Percentiles rank a stretch among this genome's conserved stretches.
These are phyloP conservation scores for Ictalurus punctatus DNA, from an alignment of 2,113 vertebrate genomes.

Conservation along the genomic window DNA sequence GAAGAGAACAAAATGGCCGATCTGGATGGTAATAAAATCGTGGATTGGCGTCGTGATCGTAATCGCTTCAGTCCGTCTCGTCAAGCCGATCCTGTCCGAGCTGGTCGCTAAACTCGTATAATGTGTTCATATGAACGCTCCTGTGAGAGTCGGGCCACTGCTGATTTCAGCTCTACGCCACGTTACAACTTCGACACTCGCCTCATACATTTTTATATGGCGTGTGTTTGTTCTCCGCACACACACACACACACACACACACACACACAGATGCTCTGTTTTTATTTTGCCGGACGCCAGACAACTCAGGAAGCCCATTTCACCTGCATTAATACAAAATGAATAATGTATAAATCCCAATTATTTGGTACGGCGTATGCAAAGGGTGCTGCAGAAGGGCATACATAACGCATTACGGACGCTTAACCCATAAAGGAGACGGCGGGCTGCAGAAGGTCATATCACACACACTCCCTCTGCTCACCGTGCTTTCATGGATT, in stretches of 20 bases:
- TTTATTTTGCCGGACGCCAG: constrained; percentile 77
- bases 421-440: constrained; percentile 86
- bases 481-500: constrained; percentile 34
- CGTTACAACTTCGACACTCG: constrained; percentile 40
- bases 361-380: constrained; percentile 99
- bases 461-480: constrained; percentile 64
- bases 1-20: background rate
- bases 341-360: constrained; percentile 98
- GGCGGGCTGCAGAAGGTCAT: constrained; percentile 73
- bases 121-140: background rate
- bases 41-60: too few species aligned
- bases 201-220: constrained; percentile 72
- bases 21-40: background rate
- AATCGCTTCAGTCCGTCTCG: background rate
- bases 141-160: background rate
- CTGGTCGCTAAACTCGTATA: background rate
- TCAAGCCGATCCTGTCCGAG: background rate
- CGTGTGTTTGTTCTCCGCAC: constrained; percentile 59
- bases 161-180: constrained; percentile 21
- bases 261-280: constrained; percentile 52
- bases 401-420: constrained; percentile 95
- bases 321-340: constrained; percentile 95
- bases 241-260: constrained; percentile 5
- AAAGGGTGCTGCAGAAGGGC: constrained; percentile 96
- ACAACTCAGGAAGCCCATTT: constrained; percentile 87